These are phyloP conservation scores for Carabus problematicus DNA, from an alignment of 2,888 invertebrate species.

Conservation along the genomic window DNA sequence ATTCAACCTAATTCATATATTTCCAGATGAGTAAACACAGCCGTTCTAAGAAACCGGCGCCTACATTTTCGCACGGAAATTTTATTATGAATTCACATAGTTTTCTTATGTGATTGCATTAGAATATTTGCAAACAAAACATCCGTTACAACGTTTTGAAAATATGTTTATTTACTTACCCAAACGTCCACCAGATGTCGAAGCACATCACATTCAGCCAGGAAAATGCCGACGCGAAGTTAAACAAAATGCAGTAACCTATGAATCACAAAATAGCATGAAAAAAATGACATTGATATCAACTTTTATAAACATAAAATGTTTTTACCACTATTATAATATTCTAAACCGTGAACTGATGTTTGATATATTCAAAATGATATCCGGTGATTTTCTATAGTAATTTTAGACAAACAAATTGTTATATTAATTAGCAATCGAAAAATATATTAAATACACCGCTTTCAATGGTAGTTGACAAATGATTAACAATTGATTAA, in stretches of 20 bases:
- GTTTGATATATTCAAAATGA: background rate
- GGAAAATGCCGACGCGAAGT: conserved; percentile 71
- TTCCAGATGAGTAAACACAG: background rate
- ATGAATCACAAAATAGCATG: conserved; percentile 55
- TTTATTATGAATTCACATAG: too few species aligned
- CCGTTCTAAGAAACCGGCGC: too few species aligned
- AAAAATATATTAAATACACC: background rate
- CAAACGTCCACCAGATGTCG: conserved; percentile 68
- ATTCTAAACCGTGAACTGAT: background rate
- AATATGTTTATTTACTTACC: conserved; percentile 57
- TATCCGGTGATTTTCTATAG: background rate
- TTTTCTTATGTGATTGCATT: too few species aligned
- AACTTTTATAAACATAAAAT: background rate
- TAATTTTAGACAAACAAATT: background rate
- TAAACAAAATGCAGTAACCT: conserved; percentile 72
- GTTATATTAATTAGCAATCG: background rate
- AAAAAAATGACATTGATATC: conserved; percentile 18
- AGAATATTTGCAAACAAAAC: conserved; percentile 10
- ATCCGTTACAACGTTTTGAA: conserved; percentile 16
- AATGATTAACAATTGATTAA: too few species aligned
- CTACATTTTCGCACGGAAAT: too few species aligned
- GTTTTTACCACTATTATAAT: background rate
- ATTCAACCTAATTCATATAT: conserved; percentile 1
- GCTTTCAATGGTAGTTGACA: too few species aligned
- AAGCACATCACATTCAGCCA: conserved; percentile 75